Percentiles rank a stretch among this genome's conserved stretches.
These are phyloP conservation scores for Cyprinodon variegatus DNA, from an alignment of 2,113 vertebrate species.

Conservation along the genomic window DNA sequence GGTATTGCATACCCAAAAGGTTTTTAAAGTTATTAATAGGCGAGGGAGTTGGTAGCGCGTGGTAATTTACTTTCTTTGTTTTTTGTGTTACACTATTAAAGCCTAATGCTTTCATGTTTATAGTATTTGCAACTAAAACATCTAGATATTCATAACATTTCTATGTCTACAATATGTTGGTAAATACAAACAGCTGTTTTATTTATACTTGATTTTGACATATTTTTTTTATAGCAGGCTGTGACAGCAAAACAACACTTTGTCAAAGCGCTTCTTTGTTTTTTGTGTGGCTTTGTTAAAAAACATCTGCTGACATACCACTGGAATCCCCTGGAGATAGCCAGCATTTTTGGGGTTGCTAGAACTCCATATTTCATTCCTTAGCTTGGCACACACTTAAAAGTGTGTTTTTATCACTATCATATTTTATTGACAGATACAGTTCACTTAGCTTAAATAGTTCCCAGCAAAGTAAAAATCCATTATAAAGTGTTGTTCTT, in stretches of 20 bases:
- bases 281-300: slow-evolving; percentile 24
- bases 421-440: background rate
- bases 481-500: background rate
- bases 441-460: background rate
- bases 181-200: background rate
- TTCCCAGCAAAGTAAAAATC: background rate
- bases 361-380: background rate
- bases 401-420: background rate
- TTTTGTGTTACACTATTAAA: background rate
- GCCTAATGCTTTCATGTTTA: background rate
- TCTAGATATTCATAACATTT: background rate
- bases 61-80: background rate
- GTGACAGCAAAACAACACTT: slow-evolving; percentile 2
- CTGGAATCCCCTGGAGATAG: slow-evolving; percentile 22
- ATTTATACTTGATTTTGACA: background rate
- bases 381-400: background rate
- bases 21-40: slow-evolving; percentile 9
- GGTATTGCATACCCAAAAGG: slow-evolving; percentile 2
- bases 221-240: background rate
- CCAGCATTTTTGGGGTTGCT: slow-evolving; percentile 17
- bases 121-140: background rate
- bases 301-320: slow-evolving; percentile 38
- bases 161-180: background rate
- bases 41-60: background rate
- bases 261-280: background rate